A percentile compares a stretch with the other conserved stretches of the same genome.
phyloP scores from a whole-genome alignment of 2,797 vertebrate species.

The Esox masquinongy region DNA sequence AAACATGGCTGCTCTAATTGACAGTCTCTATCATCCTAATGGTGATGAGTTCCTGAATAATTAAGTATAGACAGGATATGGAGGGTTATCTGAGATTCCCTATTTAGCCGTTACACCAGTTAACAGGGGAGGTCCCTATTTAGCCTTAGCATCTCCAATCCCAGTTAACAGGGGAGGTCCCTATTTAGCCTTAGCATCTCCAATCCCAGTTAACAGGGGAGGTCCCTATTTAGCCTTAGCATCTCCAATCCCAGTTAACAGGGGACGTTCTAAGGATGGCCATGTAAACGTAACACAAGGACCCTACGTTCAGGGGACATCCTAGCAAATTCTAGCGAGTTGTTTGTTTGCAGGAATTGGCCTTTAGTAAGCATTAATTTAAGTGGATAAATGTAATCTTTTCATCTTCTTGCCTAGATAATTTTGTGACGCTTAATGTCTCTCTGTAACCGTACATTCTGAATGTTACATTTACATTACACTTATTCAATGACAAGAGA shows the following conservation, averaged over 20 bases:
- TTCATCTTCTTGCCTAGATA: neutral
- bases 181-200: neutral
- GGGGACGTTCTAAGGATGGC: too few species aligned
- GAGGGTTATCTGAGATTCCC: conserved; percentile 24
- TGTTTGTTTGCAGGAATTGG: too few species aligned
- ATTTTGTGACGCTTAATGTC: neutral
- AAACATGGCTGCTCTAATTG: conserved; percentile 1
- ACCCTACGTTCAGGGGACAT: too few species aligned
- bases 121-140: conserved; percentile 17
- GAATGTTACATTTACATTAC: too few species aligned
- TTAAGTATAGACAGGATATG: conserved; percentile 52
- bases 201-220: too few species aligned
- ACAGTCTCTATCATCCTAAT: conserved; percentile 11
- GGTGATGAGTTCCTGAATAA: conserved; percentile 32
- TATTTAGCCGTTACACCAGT: conserved; percentile 43
- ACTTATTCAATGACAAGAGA: neutral
- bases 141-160: too few species aligned
- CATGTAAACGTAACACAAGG: too few species aligned
- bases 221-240: too few species aligned
- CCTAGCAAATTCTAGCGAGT: too few species aligned
- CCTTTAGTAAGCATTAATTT: too few species aligned
- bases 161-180: too few species aligned
- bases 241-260: conserved; percentile 29
- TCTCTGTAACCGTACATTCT: neutral
- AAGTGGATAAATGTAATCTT: neutral